Percentiles rank a stretch among this genome's conserved stretches.
phyloP scores from a whole-genome alignment of 2,888 invertebrate species.

The Hyposoter dolosus region DNA sequence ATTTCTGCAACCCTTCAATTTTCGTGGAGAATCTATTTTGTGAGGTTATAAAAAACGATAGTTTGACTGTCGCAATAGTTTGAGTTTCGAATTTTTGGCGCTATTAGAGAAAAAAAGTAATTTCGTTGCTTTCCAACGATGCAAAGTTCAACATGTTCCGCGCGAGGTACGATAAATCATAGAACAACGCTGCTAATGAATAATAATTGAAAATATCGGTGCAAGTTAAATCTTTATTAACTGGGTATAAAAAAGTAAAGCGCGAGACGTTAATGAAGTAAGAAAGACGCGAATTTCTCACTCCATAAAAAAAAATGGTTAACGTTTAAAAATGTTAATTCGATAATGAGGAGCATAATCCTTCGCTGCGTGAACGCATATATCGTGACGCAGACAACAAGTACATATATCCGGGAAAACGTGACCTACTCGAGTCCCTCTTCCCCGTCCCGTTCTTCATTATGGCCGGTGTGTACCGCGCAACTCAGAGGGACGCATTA shows the following conservation, averaged over 20 bases:
- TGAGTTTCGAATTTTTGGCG: too few relatives aligned
- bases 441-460: conserved; percentile 1
- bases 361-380: conserved; percentile 11
- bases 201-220: neutral
- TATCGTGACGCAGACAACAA: conserved; percentile 43
- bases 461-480: conserved; percentile 13
- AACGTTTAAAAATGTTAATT: conserved; percentile 2
- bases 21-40: too few relatives aligned
- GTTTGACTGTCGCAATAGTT: too few relatives aligned
- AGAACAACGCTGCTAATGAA: neutral
- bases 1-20: too few relatives aligned
- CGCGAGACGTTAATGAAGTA: neutral
- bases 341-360: conserved; percentile 16
- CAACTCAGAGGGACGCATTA: conserved; percentile 43
- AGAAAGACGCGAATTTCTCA: neutral
- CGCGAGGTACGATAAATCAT: neutral
- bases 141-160: neutral
- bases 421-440: conserved; percentile 51
- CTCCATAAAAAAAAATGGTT: conserved; percentile 2
- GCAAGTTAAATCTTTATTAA: too few relatives aligned
- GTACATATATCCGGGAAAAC: conserved; percentile 61
- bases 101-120: too few relatives aligned
- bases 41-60: too few relatives aligned
- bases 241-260: neutral
- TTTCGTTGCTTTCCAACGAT: too few relatives aligned